phyloP scores from a whole-genome alignment of 1,140 invertebrate species.

The Cepaea nemoralis region DNA sequence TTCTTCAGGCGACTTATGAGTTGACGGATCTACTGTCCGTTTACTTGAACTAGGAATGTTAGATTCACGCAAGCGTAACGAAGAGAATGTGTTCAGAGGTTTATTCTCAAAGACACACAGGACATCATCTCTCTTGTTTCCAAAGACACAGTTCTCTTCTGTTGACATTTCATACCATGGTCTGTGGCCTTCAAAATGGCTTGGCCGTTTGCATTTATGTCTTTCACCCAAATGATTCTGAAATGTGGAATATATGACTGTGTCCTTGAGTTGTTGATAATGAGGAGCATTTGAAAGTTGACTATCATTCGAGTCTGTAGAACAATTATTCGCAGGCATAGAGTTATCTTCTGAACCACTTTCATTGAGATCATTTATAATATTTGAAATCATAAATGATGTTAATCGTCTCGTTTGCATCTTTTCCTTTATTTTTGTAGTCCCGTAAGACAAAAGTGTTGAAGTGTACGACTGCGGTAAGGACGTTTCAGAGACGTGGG shows the following conservation, averaged over 20 bases:
- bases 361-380: neutral
- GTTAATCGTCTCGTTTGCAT: neutral
- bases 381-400: slow-evolving; percentile 15
- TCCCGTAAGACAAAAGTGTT: neutral
- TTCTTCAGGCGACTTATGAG: too few relatives aligned
- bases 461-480: neutral
- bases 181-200: neutral
- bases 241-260: neutral
- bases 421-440: neutral
- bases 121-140: too few relatives aligned
- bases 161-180: too few relatives aligned
- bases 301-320: neutral
- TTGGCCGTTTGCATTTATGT: neutral
- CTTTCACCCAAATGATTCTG: neutral
- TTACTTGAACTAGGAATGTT: too few relatives aligned
- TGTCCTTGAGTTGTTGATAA: neutral
- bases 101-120: too few relatives aligned
- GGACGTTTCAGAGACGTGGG: neutral
- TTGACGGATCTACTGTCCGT: too few relatives aligned
- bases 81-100: too few relatives aligned
- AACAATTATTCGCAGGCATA: neutral
- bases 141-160: too few relatives aligned
- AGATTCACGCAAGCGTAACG: too few relatives aligned
- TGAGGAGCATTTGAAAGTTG: neutral
- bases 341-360: neutral